A percentile compares a stretch with the other conserved stretches of the same genome.
Conservation (phyloP, 2,113 vertebrate genomes). For the Agelaius tricolor region DNA sequence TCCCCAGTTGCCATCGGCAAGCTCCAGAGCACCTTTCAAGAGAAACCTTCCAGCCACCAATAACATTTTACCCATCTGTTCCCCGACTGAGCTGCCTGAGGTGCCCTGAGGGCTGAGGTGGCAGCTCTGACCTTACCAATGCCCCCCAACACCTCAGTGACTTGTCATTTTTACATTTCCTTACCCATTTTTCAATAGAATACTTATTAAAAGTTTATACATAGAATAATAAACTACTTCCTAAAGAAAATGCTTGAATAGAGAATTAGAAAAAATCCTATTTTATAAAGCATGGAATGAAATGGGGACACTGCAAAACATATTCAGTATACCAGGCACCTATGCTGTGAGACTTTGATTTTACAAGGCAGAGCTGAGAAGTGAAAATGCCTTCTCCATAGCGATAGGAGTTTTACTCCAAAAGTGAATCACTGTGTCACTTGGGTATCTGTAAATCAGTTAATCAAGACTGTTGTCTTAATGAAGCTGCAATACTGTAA, state of each 20-base stretch:
- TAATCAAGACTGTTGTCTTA: too few relatives aligned
- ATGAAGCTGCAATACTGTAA: not conserved
- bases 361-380: not conserved
- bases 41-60: accelerated
- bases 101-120: accelerated
- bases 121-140: not conserved
- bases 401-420: accelerated
- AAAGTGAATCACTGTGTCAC: not conserved
- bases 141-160: accelerated
- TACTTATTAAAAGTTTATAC: not conserved
- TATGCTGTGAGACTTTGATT: not conserved
- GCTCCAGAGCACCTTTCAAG: too few relatives aligned
- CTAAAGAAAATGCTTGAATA: not conserved
- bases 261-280: not conserved
- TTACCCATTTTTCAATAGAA: not conserved
- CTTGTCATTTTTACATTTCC: not conserved
- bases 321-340: accelerated
- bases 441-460: not conserved
- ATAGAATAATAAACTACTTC: not conserved
- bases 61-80: accelerated
- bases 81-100: accelerated
- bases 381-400: not conserved
- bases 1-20: accelerated
- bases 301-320: not conserved
- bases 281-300: not conserved